A percentile compares a stretch with the other conserved stretches of the same genome.
Conservation (phyloP, 2,797 vertebrate species). For the Bovichtus diacanthus region DNA sequence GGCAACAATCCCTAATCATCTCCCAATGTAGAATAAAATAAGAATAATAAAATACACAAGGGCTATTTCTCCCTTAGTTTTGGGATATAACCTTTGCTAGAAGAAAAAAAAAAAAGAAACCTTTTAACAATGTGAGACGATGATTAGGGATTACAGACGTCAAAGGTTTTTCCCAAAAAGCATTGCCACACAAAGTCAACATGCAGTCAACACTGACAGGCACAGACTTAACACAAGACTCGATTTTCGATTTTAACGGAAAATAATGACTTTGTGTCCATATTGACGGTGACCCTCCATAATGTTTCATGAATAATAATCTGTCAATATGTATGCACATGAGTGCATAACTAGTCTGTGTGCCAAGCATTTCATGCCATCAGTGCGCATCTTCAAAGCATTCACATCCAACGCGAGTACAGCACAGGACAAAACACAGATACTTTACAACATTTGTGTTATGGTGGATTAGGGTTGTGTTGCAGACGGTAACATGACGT, state of each 20-base stretch:
- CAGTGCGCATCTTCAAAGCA: slow-evolving; percentile 29
- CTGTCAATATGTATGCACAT: neutral
- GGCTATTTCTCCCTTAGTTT: neutral
- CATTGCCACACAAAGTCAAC: slow-evolving; percentile 33
- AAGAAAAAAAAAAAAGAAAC: too few relatives aligned
- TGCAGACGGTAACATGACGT: slow-evolving; percentile 29
- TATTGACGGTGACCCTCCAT: slow-evolving; percentile 4
- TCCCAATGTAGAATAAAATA: too few relatives aligned
- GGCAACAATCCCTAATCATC: slow-evolving; percentile 33
- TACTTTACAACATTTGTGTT: slow-evolving; percentile 33
- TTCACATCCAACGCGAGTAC: slow-evolving; percentile 27
- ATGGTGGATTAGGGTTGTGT: slow-evolving; percentile 32
- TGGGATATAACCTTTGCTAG: neutral
- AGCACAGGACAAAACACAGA: slow-evolving; percentile 37
- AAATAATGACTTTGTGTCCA: slow-evolving; percentile 36
- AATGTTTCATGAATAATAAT: slow-evolving; percentile 6
- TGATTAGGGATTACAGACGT: slow-evolving; percentile 22
- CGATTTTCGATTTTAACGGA: slow-evolving; percentile 3
- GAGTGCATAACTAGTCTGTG: slow-evolving; percentile 20
- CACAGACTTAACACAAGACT: neutral
- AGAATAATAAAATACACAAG: neutral
- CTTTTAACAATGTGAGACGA: slow-evolving; percentile 21
- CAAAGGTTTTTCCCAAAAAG: slow-evolving; percentile 25
- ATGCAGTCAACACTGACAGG: slow-evolving; percentile 18
- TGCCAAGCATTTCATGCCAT: slow-evolving; percentile 29